phyloP scores from a whole-genome alignment of 2,888 invertebrate genomes.

The Epirrhoe alternata region DNA sequence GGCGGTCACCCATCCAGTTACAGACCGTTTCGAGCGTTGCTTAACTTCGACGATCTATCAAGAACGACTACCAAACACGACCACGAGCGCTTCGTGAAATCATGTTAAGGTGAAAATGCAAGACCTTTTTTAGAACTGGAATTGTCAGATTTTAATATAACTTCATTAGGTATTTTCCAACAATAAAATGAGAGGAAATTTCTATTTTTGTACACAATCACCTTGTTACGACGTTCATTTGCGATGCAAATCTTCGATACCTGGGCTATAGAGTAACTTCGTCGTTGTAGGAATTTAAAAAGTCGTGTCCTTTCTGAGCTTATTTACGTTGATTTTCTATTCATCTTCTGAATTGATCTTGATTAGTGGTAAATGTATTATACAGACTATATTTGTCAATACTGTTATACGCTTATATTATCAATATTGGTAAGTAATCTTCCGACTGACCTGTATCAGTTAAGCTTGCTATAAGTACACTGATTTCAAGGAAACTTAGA shows the following conservation, averaged over 20 bases:
- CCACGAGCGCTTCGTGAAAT: no score
- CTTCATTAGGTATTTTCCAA: background rate
- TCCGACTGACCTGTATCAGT: no score
- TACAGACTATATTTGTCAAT: background rate
- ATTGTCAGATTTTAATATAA: background rate
- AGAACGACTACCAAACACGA: no score
- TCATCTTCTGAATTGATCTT: conserved; percentile 8
- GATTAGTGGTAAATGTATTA: conserved; percentile 4
- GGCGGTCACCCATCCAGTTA: no score
- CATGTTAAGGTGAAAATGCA: no score
- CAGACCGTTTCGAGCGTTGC: no score
- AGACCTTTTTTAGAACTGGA: no score
- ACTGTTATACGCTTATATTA: no score
- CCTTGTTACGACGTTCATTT: conserved; percentile 18
- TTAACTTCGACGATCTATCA: no score
- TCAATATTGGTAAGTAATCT: no score
- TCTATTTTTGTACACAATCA: conserved; percentile 18
- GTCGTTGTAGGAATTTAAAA: conserved; percentile 13
- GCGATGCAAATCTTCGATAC: conserved; percentile 18
- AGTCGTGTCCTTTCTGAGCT: conserved; percentile 4
- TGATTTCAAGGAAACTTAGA: no score
- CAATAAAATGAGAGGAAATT: background rate
- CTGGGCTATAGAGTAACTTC: conserved; percentile 19
- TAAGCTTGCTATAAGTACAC: no score
- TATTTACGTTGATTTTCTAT: conserved; percentile 25